Conservation (phyloP, 2,797 vertebrate genomes). For the Antennarius maculatus region DNA sequence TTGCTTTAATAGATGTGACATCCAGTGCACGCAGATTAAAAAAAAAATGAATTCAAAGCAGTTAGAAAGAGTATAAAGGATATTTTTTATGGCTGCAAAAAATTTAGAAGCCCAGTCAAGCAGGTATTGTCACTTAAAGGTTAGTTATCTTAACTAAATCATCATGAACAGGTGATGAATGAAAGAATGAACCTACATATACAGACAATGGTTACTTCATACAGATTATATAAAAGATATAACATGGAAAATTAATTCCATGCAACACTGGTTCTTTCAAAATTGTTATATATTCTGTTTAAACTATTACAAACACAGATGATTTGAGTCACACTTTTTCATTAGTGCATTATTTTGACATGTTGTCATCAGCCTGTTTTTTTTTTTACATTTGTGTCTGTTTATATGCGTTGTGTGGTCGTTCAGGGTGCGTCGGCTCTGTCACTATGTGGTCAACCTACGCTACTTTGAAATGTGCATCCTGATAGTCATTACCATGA, state of each 20-base stretch:
- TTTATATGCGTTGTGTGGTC: conserved; percentile 17
- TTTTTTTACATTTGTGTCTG: background rate
- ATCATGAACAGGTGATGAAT: background rate
- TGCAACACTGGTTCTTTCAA: background rate
- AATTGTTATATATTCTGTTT: background rate
- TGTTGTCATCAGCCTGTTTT: conserved; percentile 7
- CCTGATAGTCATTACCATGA: conserved; percentile 95
- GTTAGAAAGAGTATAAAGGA: background rate
- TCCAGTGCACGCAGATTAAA: background rate
- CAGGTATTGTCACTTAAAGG: background rate
- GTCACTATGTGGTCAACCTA: conserved; percentile 96
- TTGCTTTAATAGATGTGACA: background rate
- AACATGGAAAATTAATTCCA: too few relatives aligned
- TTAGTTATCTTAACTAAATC: background rate
- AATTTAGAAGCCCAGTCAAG: too few relatives aligned
- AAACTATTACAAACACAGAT: background rate
- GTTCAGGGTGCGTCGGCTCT: conserved; percentile 89
- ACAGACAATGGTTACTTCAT: background rate
- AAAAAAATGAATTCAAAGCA: background rate
- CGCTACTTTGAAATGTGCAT: conserved; percentile 98
- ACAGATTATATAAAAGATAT: background rate
- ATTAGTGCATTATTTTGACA: background rate
- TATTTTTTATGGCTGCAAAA: too few relatives aligned
- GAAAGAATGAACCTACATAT: background rate
- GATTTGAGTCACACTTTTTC: background rate